Evolutionary conservation across 1,140 invertebrate genomes (phyloP).

Genomic region (Heterodera schachtii): DNA sequence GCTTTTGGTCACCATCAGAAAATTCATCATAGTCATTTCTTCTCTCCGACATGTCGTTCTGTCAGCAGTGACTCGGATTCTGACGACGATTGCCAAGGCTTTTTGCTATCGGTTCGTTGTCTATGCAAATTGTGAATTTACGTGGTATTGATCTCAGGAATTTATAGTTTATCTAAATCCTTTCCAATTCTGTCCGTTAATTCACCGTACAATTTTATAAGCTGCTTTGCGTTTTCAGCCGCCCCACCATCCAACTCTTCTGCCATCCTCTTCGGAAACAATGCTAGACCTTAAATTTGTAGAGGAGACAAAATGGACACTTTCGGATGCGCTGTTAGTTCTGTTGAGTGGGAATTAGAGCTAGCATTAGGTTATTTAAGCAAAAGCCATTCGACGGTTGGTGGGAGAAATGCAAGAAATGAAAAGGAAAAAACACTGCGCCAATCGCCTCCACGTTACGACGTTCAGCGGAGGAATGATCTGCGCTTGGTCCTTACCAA

Average conservation of each 20-base stretch:
- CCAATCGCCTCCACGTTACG: background rate
- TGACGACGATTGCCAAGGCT: conserved; percentile 10
- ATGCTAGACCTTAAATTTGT: conserved; percentile 3
- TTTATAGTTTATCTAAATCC: too few species aligned
- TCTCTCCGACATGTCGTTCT: conserved; percentile 4
- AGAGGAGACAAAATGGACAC: conserved; percentile 7
- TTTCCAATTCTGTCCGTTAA: too few species aligned
- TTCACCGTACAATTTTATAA: too few species aligned
- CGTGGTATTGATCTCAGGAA: too few species aligned
- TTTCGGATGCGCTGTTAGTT: conserved; percentile 2
- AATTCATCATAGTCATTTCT: conserved; percentile 12
- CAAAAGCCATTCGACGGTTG: background rate
- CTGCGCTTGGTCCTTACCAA: conserved; percentile 5
- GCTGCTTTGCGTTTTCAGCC: background rate
- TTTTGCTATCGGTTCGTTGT: conserved; percentile 6
- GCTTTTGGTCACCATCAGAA: conserved; percentile 1
- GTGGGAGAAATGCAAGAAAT: background rate
- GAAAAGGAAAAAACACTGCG: background rate
- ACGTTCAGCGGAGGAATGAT: conserved; percentile 1
- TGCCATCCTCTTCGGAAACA: background rate
- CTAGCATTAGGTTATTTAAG: background rate
- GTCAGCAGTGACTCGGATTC: conserved; percentile 4
- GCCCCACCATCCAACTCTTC: background rate
- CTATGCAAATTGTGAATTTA: background rate
- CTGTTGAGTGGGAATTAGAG: too few species aligned